Evolutionary conservation across 2,888 invertebrate genomes (phyloP), one percentile per base, ranked within the genome.

Genomic region (Gibbula magus): DNA sequence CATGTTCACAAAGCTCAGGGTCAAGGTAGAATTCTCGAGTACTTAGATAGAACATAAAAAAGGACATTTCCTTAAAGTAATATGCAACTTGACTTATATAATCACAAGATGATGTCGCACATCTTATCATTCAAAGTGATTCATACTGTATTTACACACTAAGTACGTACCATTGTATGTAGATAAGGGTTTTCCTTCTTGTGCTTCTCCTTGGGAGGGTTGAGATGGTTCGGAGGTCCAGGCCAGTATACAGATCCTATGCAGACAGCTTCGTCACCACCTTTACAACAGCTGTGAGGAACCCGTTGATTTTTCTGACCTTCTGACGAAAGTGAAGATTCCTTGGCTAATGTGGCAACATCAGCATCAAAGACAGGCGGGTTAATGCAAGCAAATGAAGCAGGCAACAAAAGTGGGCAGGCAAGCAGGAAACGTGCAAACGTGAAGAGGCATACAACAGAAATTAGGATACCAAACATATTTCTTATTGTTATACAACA

Each of bases 241-340:
- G 84, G 75, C 52, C 83, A 84, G 32, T 78, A 75, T n/a, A 84
- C 81, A 25, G 84, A 79, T 8, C 89, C 90, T n/a, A 87, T 89
- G 78, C 90, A 90, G 32, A 88, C 81, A 16, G 82, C 79, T 20
- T 83, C 73, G 67, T 86, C 84, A 0, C 88, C 86, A 10, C 85
- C 85, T 29, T 85, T 84, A 79, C 90, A 90, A 77, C 90, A 90
- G 70, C 89, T 89, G 56, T 89, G 88, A 8, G 90, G 90, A 18
- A 90, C 90, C 45, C 61, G 32, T 35, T 74, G 56, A 45, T 22
- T 32, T 22, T 66, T 53, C 18, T 54, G 22, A 32, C 75, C 75
- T 54, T 75, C 54, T 53, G 53, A 54, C 29, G 35, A n/a, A 54
- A 35, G 35, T 25, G 29, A 32, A 75, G 51, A 67, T 25, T 20